A percentile compares a stretch with the other conserved stretches of the same genome.
These are phyloP conservation scores for Lydus trimaculatus DNA, from an alignment of 2,888 invertebrate genomes.

Conservation along the genomic window DNA sequence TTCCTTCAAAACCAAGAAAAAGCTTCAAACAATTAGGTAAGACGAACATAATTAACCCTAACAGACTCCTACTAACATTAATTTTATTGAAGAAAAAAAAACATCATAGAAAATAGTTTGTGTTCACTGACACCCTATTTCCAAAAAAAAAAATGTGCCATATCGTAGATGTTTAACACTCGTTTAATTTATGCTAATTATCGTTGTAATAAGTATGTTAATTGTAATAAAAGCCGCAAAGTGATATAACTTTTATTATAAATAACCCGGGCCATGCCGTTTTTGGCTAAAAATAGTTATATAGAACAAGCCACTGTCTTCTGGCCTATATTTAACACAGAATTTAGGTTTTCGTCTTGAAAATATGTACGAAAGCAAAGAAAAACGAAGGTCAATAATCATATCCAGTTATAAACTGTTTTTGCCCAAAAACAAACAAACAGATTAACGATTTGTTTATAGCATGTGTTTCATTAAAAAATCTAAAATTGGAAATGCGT, in stretches of 20 bases:
- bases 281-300: conserved; percentile 42
- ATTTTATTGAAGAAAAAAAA: background rate
- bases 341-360: conserved; percentile 36
- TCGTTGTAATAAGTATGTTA: too few relatives aligned
- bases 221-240: background rate
- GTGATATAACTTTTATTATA: conserved; percentile 11
- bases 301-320: conserved; percentile 40
- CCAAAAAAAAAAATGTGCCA: background rate
- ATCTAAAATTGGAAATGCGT: background rate
- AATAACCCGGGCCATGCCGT: conserved; percentile 31
- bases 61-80: background rate
- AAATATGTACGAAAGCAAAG: background rate
- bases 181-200: too few relatives aligned
- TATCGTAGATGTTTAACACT: background rate
- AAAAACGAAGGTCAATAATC: background rate
- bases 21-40: background rate
- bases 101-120: background rate
- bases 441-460: background rate
- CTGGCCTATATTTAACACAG: conserved; percentile 42
- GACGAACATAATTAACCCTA: background rate
- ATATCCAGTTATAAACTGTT: background rate
- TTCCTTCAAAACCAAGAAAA: background rate
- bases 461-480: background rate
- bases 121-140: too few relatives aligned
- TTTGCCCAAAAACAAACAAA: background rate